Evolutionary conservation across 2,888 invertebrate species (phyloP).

Genomic region (Trachelus troglodyta): DNA sequence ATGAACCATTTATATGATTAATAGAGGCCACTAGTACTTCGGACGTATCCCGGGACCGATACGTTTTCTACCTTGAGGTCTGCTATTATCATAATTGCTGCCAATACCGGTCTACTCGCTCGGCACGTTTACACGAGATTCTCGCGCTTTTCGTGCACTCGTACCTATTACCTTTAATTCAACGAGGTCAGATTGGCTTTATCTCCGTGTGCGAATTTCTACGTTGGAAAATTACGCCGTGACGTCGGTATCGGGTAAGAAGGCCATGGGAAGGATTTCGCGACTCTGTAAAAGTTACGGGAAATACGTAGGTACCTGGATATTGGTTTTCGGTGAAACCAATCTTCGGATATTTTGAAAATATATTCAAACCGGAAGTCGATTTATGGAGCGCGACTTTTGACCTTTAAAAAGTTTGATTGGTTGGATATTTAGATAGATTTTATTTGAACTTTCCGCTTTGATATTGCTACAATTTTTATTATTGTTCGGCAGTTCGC

Average conservation of each 20-base stretch:
- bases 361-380: neutral
- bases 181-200: neutral
- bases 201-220: neutral
- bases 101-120: conserved; percentile 61
- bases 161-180: conserved; percentile 12
- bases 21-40: conserved; percentile 50
- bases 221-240: neutral
- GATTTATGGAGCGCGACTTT: neutral
- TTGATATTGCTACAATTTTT: neutral
- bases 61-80: conserved; percentile 45
- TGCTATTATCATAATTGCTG: conserved; percentile 65
- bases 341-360: neutral
- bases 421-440: neutral
- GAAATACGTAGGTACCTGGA: neutral
- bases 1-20: conserved; percentile 63
- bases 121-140: conserved; percentile 50
- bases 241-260: neutral
- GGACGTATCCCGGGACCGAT: neutral
- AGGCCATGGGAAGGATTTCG: neutral
- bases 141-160: conserved; percentile 53
- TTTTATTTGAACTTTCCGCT: neutral
- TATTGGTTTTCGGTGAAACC: neutral
- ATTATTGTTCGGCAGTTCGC: neutral
- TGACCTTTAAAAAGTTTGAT: neutral
- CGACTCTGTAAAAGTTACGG: neutral